Evolutionary conservation across 2,797 vertebrate genomes (phyloP).

Genomic region (Phrynocephalus vlangalii): DNA sequence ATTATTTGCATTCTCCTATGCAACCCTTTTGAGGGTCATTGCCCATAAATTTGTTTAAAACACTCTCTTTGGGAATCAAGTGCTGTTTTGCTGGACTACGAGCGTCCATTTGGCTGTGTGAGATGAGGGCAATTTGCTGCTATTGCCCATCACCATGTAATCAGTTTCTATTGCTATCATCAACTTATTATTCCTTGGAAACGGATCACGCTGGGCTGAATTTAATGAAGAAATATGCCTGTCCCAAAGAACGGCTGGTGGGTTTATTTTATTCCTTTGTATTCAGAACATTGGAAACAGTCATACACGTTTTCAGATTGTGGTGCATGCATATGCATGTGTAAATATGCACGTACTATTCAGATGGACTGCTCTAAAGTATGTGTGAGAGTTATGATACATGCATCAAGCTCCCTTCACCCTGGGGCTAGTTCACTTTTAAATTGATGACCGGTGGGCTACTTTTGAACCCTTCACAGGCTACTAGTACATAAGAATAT

Average conservation of each 20-base stretch:
- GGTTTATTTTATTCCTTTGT: constrained; percentile 40
- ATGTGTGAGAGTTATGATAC: background rate
- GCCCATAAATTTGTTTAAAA: constrained; percentile 69
- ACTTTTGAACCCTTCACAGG: too few relatives aligned
- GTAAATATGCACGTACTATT: background rate
- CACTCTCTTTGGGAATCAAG: constrained; percentile 54
- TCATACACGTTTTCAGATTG: background rate
- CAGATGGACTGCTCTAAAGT: background rate
- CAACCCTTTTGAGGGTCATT: constrained; percentile 71
- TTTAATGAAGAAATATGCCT: constrained; percentile 56
- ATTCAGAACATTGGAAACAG: too few relatives aligned
- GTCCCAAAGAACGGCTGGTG: constrained; percentile 46
- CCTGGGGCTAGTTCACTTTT: background rate
- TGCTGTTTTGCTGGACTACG: constrained; percentile 63
- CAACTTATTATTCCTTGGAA: constrained; percentile 61
- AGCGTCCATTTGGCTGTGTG: constrained; percentile 64
- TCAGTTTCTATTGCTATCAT: constrained; percentile 68
- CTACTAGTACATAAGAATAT: too few relatives aligned
- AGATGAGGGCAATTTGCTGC: constrained; percentile 68
- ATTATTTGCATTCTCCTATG: constrained; percentile 57
- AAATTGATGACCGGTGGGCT: too few relatives aligned
- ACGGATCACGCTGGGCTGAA: constrained; percentile 38
- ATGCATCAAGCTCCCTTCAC: background rate
- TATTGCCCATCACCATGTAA: constrained; percentile 69
- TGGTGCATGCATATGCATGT: background rate